A percentile compares a stretch with the other conserved stretches of the same genome.
Conservation (phyloP, 2,113 vertebrate genomes). For the Thamnophis sirtalis region DNA sequence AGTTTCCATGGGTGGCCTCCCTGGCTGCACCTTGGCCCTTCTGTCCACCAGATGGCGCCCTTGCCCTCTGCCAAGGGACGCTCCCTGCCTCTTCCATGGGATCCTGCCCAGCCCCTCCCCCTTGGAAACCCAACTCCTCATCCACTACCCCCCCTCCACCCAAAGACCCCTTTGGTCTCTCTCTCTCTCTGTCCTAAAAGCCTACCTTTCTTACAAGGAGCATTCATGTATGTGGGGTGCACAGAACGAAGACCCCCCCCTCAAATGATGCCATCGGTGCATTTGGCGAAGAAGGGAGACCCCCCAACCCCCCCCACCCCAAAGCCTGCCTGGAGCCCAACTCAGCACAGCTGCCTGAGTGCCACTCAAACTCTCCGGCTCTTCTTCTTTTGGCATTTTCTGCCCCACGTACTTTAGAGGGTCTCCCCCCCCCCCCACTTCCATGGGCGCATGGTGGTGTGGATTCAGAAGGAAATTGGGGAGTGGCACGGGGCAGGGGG, state of each 20-base stretch:
- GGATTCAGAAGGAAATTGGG: background rate
- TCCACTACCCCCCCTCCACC: too few species aligned
- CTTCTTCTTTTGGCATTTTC: background rate
- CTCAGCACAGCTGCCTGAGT: background rate
- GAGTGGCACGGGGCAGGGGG: accelerated
- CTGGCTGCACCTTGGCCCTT: too few species aligned
- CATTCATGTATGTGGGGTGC: background rate
- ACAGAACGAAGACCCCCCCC: background rate
- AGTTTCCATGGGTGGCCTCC: too few species aligned
- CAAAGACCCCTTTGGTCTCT: background rate
- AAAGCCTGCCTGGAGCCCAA: background rate
- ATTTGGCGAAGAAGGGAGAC: background rate
- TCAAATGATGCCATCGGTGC: background rate
- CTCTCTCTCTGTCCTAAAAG: background rate
- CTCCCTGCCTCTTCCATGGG: background rate
- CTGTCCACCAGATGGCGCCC: background rate
- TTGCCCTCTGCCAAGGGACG: background rate
- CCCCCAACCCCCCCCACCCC: background rate
- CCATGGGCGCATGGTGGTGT: background rate
- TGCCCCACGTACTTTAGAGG: background rate
- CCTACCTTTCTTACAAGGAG: background rate
- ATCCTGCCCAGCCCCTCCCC: too few species aligned
- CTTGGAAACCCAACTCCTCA: background rate
- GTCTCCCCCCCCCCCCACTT: background rate
- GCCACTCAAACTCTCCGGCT: accelerated